phyloP scores from a whole-genome alignment of 37 sponge, comb jelly and placozoan genomes.

The Ianthella basta region DNA sequence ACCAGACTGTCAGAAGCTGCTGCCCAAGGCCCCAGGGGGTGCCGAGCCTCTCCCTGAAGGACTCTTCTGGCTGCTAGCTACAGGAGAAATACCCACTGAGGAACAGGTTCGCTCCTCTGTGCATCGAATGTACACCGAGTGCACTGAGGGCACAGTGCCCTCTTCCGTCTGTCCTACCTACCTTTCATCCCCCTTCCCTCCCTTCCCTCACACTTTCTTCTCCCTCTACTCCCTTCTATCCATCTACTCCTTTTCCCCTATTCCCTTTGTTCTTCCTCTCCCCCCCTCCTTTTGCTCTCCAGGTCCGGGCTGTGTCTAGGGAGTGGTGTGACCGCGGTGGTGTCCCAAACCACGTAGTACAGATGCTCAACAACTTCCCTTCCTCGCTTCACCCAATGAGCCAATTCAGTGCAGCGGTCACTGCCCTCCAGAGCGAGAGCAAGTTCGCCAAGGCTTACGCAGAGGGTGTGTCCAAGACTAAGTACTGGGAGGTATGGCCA shows the following conservation, averaged over 20 bases:
- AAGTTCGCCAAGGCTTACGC: constrained; percentile 95
- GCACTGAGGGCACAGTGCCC: too few relatives aligned
- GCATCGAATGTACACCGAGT: too few relatives aligned
- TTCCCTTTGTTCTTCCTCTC: too few relatives aligned
- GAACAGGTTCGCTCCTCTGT: constrained; percentile 72
- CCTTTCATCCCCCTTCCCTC: neutral
- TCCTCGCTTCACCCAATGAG: constrained; percentile 96
- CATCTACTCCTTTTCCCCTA: too few relatives aligned
- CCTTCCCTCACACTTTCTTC: neutral
- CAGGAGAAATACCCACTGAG: constrained; percentile 90
- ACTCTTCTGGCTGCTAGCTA: constrained; percentile 92
- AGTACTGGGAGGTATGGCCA: constrained; percentile 91
- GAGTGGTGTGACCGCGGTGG: constrained; percentile 95
- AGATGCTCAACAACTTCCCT: constrained; percentile 96
- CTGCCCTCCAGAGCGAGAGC: constrained; percentile 96
- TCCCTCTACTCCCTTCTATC: too few relatives aligned
- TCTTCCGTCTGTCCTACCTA: neutral
- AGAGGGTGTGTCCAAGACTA: constrained; percentile 88
- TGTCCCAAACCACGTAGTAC: constrained; percentile 95
- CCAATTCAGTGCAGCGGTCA: constrained; percentile 95
- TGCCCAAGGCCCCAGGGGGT: constrained; percentile 91
- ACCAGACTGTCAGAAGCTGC: constrained; percentile 94
- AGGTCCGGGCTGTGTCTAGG: constrained; percentile 85
- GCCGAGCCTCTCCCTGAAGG: constrained; percentile 98
- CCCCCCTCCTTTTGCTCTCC: neutral